Conservation (phyloP, 2,113 vertebrate species). For the Myotis brandtii region DNA sequence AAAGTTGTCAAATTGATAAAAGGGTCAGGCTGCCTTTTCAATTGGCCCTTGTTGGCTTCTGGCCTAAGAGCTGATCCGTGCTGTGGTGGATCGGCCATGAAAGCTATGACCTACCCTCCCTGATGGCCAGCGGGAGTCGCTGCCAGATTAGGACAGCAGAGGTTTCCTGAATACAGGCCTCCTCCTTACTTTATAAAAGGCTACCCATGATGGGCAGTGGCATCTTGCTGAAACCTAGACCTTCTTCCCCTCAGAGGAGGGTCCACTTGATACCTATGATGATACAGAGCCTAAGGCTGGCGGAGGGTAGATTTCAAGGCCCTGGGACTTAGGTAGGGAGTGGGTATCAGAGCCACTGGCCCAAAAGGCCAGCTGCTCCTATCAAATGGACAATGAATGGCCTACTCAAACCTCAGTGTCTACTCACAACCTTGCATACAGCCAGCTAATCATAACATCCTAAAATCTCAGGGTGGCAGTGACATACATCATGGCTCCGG, state of each 20-base stretch:
- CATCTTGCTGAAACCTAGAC: not conserved
- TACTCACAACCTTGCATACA: not conserved
- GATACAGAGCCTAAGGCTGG: not conserved
- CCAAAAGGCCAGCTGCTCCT: not conserved
- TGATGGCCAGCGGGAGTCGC: not conserved
- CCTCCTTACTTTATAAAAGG: not conserved
- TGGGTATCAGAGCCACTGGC: not conserved
- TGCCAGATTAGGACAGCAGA: not conserved
- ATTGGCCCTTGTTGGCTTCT: not conserved
- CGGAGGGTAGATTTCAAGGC: not conserved
- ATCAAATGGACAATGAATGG: not conserved
- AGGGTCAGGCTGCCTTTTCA: not conserved
- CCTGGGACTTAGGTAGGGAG: not conserved
- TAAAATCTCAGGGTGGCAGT: not conserved
- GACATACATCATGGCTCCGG: not conserved
- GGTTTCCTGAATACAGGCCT: not conserved
- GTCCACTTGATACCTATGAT: not conserved
- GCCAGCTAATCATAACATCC: not conserved
- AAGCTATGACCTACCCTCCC: not conserved
- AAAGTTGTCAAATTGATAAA: not conserved
- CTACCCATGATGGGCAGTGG: not conserved
- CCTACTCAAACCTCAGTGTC: not conserved
- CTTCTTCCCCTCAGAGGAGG: not conserved
- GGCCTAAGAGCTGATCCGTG: not conserved
- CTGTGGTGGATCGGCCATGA: rapidly evolving